phyloP scores from a whole-genome alignment of 2,113 vertebrate species.

The Crotalus viridis region DNA sequence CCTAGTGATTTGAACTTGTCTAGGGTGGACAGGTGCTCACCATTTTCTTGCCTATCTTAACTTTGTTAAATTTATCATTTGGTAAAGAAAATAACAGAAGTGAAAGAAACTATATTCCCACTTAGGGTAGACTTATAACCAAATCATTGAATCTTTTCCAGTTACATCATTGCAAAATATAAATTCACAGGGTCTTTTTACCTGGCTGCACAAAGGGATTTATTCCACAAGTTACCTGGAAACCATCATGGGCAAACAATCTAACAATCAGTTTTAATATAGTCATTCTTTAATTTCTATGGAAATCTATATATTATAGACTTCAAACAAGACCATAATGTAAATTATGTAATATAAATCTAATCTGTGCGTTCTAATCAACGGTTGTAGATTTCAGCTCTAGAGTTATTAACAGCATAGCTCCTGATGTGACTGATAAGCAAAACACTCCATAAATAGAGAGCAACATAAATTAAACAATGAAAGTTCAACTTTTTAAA shows the following conservation, averaged over 20 bases:
- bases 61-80: background rate
- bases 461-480: conserved; percentile 13
- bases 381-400: conserved; percentile 16
- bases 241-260: background rate
- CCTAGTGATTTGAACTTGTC: too few species aligned
- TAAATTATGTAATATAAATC: background rate
- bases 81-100: background rate
- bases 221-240: background rate
- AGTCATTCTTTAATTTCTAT: background rate
- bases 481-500: background rate
- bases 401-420: conserved; percentile 16
- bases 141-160: background rate
- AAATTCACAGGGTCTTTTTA: background rate
- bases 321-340: background rate
- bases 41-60: too few species aligned
- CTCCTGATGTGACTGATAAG: conserved; percentile 16
- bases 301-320: background rate
- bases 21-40: too few species aligned
- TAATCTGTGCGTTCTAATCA: background rate
- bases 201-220: background rate
- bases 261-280: background rate
- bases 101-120: background rate
- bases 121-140: background rate
- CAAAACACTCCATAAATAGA: background rate
- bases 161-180: background rate